phyloP scores from a whole-genome alignment of 64 coral and sea anemone genomes.

The Pocillopora damicornis region DNA sequence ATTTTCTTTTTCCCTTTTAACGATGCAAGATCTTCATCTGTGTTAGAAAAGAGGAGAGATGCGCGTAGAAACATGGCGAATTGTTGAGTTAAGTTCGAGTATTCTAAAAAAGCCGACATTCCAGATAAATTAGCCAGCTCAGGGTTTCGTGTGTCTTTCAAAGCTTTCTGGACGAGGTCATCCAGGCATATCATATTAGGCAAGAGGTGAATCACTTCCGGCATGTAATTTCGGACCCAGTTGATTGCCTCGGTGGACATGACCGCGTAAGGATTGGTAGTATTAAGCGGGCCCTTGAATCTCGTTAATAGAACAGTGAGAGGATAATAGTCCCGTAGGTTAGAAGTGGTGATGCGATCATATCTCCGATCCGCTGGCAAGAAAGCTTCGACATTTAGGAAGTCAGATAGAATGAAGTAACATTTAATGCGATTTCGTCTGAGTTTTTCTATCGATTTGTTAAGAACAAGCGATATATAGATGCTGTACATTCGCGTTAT shows the following conservation, averaged over 20 bases:
- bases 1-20: slow-evolving; percentile 18
- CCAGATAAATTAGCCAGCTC: not conserved
- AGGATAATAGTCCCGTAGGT: slow-evolving; percentile 38
- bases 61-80: not conserved
- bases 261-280: slow-evolving; percentile 11
- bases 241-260: slow-evolving; percentile 18
- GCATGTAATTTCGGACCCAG: slow-evolving; percentile 26
- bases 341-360: slow-evolving; percentile 40
- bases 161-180: not conserved
- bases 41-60: not conserved
- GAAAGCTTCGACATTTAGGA: not conserved
- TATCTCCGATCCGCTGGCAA: slow-evolving; percentile 7
- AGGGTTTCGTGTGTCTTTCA: slow-evolving; percentile 14
- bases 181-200: not conserved
- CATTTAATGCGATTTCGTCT: not conserved
- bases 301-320: not conserved
- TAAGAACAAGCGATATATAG: slow-evolving; percentile 14
- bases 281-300: slow-evolving; percentile 24
- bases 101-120: not conserved
- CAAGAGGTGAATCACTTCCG: not conserved
- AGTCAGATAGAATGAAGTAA: slow-evolving; percentile 22
- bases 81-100: not conserved
- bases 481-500: slow-evolving; percentile 6
- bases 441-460: slow-evolving; percentile 1
- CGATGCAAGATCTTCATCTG: not conserved